These are phyloP conservation scores for Hartigia nigra DNA, from an alignment of 2,888 invertebrate species.

Conservation along the genomic window DNA sequence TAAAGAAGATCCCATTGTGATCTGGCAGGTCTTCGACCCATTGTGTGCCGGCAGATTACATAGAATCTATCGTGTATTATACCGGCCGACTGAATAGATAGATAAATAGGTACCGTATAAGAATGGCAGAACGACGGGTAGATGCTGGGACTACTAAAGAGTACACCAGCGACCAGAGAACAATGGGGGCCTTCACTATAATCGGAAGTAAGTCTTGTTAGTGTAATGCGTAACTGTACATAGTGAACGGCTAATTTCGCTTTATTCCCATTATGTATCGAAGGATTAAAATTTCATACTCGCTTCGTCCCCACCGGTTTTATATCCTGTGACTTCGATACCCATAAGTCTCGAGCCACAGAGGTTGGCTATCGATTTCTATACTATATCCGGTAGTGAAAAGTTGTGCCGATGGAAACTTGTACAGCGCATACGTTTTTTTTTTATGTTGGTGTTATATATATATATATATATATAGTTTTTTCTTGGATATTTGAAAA, in stretches of 20 bases:
- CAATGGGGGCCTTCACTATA: slow-evolving; percentile 53
- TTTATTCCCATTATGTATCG: slow-evolving; percentile 44
- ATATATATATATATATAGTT: too few species aligned
- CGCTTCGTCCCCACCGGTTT: background rate
- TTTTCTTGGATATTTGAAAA: background rate
- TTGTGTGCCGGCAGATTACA: slow-evolving; percentile 49
- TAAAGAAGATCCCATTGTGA: slow-evolving; percentile 22
- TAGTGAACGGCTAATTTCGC: slow-evolving; percentile 55
- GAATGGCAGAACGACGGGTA: slow-evolving; percentile 34
- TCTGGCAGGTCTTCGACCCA: slow-evolving; percentile 24
- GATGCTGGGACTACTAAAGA: slow-evolving; percentile 39
- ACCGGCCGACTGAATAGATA: slow-evolving; percentile 54
- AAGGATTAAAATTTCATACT: slow-evolving; percentile 31
- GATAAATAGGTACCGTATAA: slow-evolving; percentile 54
- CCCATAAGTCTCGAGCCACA: background rate
- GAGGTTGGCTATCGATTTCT: background rate
- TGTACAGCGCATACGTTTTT: background rate
- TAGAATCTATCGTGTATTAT: slow-evolving; percentile 56
- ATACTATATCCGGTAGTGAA: background rate
- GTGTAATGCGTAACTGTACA: slow-evolving; percentile 62
- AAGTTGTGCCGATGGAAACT: background rate
- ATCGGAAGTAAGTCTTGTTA: slow-evolving; percentile 63
- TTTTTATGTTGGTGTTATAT: background rate
- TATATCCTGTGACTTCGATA: background rate
- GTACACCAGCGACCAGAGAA: slow-evolving; percentile 48